These are phyloP conservation scores for Pseudolaguvia tuberculata DNA, from an alignment of 2,113 vertebrate species.

Conservation along the genomic window DNA sequence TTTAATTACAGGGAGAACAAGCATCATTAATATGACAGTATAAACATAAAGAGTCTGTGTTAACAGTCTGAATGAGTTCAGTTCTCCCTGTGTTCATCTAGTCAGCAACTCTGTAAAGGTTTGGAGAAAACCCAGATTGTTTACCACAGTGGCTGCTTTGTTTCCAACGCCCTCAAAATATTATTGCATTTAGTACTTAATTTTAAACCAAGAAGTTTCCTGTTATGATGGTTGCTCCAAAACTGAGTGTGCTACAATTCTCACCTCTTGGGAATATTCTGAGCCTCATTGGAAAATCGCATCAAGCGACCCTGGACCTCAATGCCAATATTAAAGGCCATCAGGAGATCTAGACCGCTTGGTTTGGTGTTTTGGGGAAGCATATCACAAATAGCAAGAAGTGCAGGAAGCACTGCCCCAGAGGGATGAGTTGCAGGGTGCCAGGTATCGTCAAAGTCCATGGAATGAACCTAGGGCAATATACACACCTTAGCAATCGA, in stretches of 20 bases:
- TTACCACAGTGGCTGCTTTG: constrained; percentile 2
- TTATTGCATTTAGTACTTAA: neutral
- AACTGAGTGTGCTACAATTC: neutral
- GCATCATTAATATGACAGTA: constrained; percentile 22
- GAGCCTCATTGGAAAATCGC: constrained; percentile 80
- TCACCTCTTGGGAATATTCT: constrained; percentile 82
- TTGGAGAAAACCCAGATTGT: constrained; percentile 17
- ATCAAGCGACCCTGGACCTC: constrained; percentile 83
- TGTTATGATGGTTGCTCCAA: constrained; percentile 12
- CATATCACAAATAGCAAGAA: constrained; percentile 80
- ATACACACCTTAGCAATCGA: neutral
- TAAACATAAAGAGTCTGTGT: constrained; percentile 32
- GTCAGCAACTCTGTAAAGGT: neutral
- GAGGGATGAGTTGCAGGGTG: constrained; percentile 85
- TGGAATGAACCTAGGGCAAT: constrained; percentile 74
- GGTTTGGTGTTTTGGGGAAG: constrained; percentile 69
- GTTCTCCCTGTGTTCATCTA: constrained; percentile 44
- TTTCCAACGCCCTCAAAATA: neutral
- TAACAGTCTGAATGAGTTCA: constrained; percentile 47
- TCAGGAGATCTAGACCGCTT: constrained; percentile 75
- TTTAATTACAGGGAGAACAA: constrained; percentile 44
- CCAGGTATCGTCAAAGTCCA: constrained; percentile 90
- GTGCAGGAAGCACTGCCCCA: constrained; percentile 78
- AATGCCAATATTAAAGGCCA: constrained; percentile 81
- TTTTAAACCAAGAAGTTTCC: neutral